phyloP scores from a whole-genome alignment of 2,888 invertebrate species.

The Prostheceraeus crozeri region DNA sequence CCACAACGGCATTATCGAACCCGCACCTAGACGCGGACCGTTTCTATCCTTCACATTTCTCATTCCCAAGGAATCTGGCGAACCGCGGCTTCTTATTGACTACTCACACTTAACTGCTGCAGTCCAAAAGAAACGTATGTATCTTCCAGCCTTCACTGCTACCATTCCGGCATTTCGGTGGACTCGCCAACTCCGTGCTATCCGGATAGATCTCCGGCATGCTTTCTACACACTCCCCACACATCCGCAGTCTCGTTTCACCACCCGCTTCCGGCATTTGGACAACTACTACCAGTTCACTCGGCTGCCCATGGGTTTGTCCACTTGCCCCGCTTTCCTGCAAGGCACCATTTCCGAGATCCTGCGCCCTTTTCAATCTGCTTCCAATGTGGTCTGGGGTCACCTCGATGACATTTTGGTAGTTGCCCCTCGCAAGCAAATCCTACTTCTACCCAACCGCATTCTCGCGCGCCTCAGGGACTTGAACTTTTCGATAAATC shows the following conservation, averaged over 20 bases:
- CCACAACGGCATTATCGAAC: neutral
- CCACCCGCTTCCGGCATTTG: neutral
- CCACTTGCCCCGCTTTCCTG: neutral
- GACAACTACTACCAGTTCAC: neutral
- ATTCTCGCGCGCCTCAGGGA: too few relatives aligned
- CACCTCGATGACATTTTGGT: too few relatives aligned
- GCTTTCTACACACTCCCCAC: slow-evolving; percentile 2
- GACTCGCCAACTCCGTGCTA: neutral
- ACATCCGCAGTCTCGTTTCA: neutral
- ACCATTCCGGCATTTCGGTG: neutral
- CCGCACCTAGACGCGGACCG: neutral
- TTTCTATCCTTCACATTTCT: neutral
- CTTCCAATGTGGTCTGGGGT: too few relatives aligned
- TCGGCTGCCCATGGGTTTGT: slow-evolving; percentile 9
- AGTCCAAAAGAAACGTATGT: neutral
- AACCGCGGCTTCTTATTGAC: neutral
- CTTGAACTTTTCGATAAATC: too few relatives aligned
- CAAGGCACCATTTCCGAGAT: too few relatives aligned
- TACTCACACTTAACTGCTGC: neutral
- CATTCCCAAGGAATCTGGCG: neutral
- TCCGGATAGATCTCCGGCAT: neutral
- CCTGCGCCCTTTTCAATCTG: too few relatives aligned
- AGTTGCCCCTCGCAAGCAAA: too few relatives aligned
- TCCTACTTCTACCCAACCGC: too few relatives aligned
- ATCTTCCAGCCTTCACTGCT: neutral